A percentile compares a stretch with the other conserved stretches of the same genome.
Conservation (phyloP, 2,113 vertebrate genomes). For the Promerops cafer region DNA sequence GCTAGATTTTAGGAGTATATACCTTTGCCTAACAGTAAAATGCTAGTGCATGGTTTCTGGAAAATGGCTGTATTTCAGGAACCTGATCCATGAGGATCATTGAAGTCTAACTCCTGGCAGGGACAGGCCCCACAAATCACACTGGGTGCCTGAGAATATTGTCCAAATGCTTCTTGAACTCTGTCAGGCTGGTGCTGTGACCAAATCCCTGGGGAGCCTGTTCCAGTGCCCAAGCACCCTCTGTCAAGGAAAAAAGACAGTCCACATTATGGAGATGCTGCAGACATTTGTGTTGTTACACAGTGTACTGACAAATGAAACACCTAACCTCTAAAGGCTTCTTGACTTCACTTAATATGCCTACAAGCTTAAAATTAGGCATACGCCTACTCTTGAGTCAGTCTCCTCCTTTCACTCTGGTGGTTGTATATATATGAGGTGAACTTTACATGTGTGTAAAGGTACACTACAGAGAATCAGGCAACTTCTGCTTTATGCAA, state of each 20-base stretch:
- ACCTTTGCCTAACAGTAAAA: neutral
- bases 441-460: fast-evolving
- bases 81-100: neutral
- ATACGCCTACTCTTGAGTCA: neutral
- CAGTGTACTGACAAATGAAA: no score
- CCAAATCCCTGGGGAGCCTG: neutral
- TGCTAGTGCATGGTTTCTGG: neutral
- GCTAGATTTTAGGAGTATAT: neutral
- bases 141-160: neutral
- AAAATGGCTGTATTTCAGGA: neutral
- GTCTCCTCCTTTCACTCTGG: neutral
- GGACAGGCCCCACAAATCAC: neutral
- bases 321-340: neutral
- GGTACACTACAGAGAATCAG: neutral
- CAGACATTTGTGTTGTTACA: neutral
- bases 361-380: neutral
- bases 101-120: neutral
- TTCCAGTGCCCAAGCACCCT: neutral
- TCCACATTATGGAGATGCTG: neutral
- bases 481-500: neutral
- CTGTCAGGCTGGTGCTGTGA: neutral
- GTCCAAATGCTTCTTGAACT: neutral
- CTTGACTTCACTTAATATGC: neutral
- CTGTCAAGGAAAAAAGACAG: neutral
- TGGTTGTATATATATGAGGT: no score